Evolutionary conservation across 2,797 vertebrate species (phyloP).

Genomic region (Somateria mollissima): DNA sequence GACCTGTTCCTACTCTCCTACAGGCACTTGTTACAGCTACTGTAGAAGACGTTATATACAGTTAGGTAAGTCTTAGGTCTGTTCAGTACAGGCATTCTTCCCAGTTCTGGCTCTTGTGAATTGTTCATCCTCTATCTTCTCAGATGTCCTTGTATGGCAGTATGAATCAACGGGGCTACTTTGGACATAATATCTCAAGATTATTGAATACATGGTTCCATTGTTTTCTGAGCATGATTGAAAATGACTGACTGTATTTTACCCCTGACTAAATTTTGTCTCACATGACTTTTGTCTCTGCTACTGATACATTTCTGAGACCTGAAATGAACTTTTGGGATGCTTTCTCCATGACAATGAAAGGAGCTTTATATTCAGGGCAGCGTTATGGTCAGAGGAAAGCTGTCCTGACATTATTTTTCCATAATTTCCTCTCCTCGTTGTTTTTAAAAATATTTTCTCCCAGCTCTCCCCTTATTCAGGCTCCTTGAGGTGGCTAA

Average conservation of each 20-base stretch:
- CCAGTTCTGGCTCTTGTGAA: not conserved
- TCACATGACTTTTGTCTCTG: not conserved
- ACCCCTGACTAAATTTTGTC: not conserved
- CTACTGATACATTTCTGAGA: not conserved
- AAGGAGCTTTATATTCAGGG: conserved; percentile 31
- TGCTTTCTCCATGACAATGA: conserved; percentile 2
- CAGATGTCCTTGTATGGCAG: not conserved
- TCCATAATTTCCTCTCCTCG: not conserved
- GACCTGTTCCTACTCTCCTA: not conserved
- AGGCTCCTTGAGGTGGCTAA: not conserved
- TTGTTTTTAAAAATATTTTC: not conserved
- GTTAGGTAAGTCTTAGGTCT: not conserved
- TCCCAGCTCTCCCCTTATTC: not conserved
- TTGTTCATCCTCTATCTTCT: not conserved
- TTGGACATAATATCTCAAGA: not conserved
- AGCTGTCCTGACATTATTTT: conserved; percentile 13
- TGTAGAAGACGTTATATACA: not conserved
- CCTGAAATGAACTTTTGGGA: not conserved
- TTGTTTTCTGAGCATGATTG: not conserved
- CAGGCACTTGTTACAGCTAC: not conserved
- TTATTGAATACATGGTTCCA: not conserved
- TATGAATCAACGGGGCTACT: not conserved
- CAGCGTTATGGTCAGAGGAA: not conserved
- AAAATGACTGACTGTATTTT: not conserved
- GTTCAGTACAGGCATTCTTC: not conserved